phyloP scores from a whole-genome alignment of 2,888 invertebrate species.

The Nemotelus pantherinus region DNA sequence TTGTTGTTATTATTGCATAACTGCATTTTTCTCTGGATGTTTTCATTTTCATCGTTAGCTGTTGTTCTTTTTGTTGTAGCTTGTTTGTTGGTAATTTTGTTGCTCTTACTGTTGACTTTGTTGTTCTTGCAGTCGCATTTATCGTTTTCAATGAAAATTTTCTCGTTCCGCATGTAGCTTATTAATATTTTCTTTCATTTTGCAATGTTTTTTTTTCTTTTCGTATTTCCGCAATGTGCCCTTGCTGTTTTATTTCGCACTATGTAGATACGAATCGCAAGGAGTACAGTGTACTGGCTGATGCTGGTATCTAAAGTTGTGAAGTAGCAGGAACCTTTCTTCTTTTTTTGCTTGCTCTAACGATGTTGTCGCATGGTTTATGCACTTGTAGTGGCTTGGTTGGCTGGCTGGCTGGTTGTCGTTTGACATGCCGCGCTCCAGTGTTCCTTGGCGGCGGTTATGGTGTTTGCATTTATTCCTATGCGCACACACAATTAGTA shows the following conservation, averaged over 20 bases:
- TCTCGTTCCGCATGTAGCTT: conserved; percentile 18
- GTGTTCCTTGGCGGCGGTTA: not conserved
- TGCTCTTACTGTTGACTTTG: too few species aligned
- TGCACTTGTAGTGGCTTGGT: not conserved
- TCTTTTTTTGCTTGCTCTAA: not conserved
- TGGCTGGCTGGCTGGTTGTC: not conserved
- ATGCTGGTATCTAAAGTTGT: too few species aligned
- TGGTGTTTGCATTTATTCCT: too few species aligned
- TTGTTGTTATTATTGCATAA: not conserved
- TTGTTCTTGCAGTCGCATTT: not conserved
- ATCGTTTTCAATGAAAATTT: conserved; percentile 8
- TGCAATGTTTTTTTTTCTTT: not conserved
- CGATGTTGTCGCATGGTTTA: conserved; percentile 21
- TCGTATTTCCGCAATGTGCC: conserved; percentile 15
- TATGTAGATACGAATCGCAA: too few species aligned
- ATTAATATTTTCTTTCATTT: conserved; percentile 10
- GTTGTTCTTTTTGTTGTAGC: too few species aligned
- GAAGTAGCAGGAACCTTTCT: too few species aligned
- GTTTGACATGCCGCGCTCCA: conserved; percentile 22
- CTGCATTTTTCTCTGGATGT: conserved; percentile 6
- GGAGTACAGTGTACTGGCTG: too few species aligned
- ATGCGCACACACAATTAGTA: too few species aligned
- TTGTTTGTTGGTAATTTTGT: too few species aligned
- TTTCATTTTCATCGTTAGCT: not conserved
- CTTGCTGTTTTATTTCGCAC: too few species aligned